Percentiles rank a stretch among this genome's conserved stretches.
phyloP scores from a whole-genome alignment of 1,140 invertebrate genomes.

The Papilio dardanus region DNA sequence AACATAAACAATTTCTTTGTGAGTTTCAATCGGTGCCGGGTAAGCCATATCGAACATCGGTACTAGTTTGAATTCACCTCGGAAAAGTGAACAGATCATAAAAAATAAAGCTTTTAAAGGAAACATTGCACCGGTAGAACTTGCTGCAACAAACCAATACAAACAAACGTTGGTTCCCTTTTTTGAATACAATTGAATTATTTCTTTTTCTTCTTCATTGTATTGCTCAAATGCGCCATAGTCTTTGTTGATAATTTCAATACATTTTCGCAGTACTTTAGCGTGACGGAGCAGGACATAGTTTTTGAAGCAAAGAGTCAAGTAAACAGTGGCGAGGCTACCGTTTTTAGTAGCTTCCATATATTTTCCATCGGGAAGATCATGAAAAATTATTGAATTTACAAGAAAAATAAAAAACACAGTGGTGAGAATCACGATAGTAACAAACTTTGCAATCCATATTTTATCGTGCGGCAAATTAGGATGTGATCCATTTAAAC shows the following conservation, averaged over 20 bases:
- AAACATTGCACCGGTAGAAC: constrained; percentile 44
- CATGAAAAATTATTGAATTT: constrained; percentile 51
- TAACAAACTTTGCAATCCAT: constrained; percentile 46
- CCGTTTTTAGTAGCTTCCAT: constrained; percentile 54
- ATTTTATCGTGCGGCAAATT: constrained; percentile 37
- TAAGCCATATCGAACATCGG: constrained; percentile 52
- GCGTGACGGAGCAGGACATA: constrained; percentile 42
- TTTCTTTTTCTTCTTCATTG: constrained; percentile 44
- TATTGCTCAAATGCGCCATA: constrained; percentile 42
- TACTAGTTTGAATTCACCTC: constrained; percentile 45
- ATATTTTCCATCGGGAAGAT: constrained; percentile 48
- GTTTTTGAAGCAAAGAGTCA: constrained; percentile 53
- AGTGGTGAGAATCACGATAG: constrained; percentile 36
- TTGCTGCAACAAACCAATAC: constrained; percentile 46
- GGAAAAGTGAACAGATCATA: constrained; percentile 47
- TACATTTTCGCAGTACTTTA: constrained; percentile 41
- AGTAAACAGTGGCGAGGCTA: constrained; percentile 49
- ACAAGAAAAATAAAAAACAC: constrained; percentile 41
- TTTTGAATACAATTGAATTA: constrained; percentile 46
- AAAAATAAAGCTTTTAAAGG: constrained; percentile 49
- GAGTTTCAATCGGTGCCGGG: constrained; percentile 43
- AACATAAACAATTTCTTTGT: constrained; percentile 41
- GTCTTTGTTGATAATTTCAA: constrained; percentile 47
- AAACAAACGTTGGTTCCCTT: constrained; percentile 46
- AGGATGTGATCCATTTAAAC: constrained; percentile 46